phyloP scores from a whole-genome alignment of 2,113 vertebrate genomes.

The Petromus typicus region DNA sequence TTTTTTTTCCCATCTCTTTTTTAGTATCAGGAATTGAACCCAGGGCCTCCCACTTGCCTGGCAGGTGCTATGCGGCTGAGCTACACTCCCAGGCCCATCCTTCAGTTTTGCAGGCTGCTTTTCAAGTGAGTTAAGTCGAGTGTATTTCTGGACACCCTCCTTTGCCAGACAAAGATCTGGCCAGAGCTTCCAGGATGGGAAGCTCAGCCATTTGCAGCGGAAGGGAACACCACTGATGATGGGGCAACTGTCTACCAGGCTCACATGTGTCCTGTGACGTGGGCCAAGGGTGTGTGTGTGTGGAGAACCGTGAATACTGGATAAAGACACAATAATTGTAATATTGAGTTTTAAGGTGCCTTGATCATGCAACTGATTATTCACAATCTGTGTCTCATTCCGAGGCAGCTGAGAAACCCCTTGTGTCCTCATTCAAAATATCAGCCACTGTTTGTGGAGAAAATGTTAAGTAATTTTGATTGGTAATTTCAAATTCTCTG shows the following conservation, averaged over 20 bases:
- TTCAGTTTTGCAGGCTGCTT: neutral
- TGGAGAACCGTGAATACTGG: neutral
- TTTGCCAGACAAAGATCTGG: neutral
- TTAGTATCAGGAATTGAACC: too few species aligned
- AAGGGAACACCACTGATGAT: neutral
- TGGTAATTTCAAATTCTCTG: neutral
- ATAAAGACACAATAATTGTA: neutral
- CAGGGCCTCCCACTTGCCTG: too few species aligned
- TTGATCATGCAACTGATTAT: neutral
- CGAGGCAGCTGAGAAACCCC: neutral
- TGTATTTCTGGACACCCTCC: neutral
- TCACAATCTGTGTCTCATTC: neutral
- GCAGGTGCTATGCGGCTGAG: too few species aligned
- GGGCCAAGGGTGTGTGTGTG: neutral
- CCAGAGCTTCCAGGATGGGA: neutral
- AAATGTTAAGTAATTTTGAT: neutral
- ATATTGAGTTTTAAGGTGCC: neutral
- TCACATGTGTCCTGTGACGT: neutral
- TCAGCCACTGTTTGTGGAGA: neutral
- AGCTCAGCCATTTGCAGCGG: neutral
- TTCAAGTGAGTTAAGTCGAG: neutral
- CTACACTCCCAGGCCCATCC: too few species aligned
- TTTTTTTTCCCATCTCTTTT: too few species aligned
- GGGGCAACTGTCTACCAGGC: neutral
- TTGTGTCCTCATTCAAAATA: too few species aligned